These are phyloP conservation scores for Aegithalos caudatus DNA, from an alignment of 2,113 vertebrate genomes.

Conservation along the genomic window DNA sequence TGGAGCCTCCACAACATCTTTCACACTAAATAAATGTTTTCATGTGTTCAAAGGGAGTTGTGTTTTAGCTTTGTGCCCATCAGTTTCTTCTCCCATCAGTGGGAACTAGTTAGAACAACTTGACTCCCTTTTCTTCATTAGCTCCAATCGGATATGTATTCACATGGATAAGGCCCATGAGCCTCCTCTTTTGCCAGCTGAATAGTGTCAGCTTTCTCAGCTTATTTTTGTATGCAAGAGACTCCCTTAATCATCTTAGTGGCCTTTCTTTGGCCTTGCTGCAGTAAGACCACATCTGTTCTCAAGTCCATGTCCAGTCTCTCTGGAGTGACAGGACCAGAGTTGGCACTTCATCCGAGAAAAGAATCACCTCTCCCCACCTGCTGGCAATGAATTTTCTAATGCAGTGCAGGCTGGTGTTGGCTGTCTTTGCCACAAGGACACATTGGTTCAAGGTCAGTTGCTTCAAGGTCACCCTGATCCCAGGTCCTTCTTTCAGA, in stretches of 20 bases:
- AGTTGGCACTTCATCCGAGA: neutral
- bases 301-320: neutral
- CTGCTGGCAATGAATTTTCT: neutral
- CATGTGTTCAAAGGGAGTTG: neutral
- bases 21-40: neutral
- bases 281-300: neutral
- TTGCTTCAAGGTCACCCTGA: neutral
- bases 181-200: neutral
- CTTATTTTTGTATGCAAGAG: neutral
- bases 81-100: neutral
- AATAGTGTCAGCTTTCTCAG: neutral
- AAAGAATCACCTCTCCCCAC: neutral
- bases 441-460: neutral
- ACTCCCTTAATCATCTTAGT: neutral
- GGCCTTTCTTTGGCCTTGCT: neutral
- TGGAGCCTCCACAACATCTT: neutral
- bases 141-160: neutral
- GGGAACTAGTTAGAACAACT: neutral
- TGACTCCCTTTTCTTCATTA: neutral
- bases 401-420: neutral
- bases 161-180: neutral
- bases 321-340: neutral
- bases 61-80: neutral
- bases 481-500: neutral
- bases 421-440: neutral